Conservation (phyloP, 2,113 vertebrate genomes). For the Phyllostomus discolor region DNA sequence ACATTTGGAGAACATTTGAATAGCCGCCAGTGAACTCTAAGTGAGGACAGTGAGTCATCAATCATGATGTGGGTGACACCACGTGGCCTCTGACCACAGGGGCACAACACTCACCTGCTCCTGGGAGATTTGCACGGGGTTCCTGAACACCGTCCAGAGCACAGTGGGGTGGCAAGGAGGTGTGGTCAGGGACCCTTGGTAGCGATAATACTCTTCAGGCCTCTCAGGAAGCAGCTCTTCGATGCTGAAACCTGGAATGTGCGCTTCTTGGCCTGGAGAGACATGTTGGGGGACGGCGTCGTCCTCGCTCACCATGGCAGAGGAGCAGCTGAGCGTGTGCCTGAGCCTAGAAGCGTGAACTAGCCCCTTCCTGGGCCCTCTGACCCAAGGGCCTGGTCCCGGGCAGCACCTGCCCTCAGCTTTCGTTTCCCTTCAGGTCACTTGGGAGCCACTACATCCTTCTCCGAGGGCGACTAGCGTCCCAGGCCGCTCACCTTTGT, state of each 20-base stretch:
- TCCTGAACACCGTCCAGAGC: slow-evolving; percentile 93
- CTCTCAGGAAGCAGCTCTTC: slow-evolving; percentile 85
- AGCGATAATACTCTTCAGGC: slow-evolving; percentile 91
- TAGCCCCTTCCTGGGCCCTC: background rate
- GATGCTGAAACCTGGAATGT: slow-evolving; percentile 88
- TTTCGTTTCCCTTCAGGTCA: background rate
- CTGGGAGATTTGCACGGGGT: slow-evolving; percentile 86
- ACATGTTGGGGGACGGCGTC: background rate
- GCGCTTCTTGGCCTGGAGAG: slow-evolving; percentile 83
- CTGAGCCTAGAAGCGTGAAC: background rate
- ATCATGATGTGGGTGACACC: background rate
- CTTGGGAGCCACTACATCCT: background rate
- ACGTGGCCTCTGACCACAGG: rapidly evolving
- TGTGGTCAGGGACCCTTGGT: slow-evolving; percentile 94
- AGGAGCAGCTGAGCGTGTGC: background rate
- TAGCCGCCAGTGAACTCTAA: background rate
- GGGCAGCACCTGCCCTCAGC: background rate
- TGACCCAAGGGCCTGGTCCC: background rate
- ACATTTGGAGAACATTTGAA: background rate
- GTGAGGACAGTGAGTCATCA: background rate
- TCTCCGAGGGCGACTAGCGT: background rate
- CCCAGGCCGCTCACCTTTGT: slow-evolving; percentile 84
- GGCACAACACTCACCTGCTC: slow-evolving; percentile 84
- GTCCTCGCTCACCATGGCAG: background rate
- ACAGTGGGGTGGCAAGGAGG: slow-evolving; percentile 95